These are phyloP conservation scores for Cydia amplana DNA, from an alignment of 1,140 invertebrate species.

Conservation along the genomic window DNA sequence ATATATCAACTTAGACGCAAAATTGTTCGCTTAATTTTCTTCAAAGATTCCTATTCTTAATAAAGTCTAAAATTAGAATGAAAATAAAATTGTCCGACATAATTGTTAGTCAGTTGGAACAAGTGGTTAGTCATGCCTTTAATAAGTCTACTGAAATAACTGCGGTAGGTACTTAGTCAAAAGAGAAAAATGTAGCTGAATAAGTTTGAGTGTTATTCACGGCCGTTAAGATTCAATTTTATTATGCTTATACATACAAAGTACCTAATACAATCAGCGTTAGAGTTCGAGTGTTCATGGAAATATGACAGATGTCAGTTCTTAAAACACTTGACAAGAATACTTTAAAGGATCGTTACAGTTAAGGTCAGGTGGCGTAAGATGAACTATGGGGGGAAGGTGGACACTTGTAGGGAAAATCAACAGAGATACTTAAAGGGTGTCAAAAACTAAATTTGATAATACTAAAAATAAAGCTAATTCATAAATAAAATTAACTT, in stretches of 20 bases:
- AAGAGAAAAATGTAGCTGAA: not conserved
- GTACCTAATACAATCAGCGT: too few species aligned
- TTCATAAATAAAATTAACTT: too few species aligned
- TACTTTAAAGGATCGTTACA: not conserved
- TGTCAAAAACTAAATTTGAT: too few species aligned
- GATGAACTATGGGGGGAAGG: too few species aligned
- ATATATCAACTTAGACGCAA: not conserved
- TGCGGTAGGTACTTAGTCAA: constrained; percentile 1
- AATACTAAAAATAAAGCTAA: too few species aligned
- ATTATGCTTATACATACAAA: not conserved
- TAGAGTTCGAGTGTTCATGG: not conserved
- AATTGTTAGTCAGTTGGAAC: not conserved
- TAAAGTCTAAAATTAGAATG: not conserved
- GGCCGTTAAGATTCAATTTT: not conserved
- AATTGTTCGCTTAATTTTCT: not conserved
- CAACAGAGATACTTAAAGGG: too few species aligned
- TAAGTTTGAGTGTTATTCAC: not conserved
- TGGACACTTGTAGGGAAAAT: too few species aligned
- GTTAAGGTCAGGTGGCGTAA: too few species aligned
- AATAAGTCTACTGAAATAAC: constrained; percentile 3
- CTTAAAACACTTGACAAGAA: constrained; percentile 4
- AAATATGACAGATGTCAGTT: not conserved
- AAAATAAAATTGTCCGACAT: not conserved
- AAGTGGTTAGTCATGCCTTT: constrained; percentile 7
- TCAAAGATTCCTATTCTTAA: not conserved